phyloP scores from a whole-genome alignment of 2,888 invertebrate species.

The Bhutanitis thaidina region DNA sequence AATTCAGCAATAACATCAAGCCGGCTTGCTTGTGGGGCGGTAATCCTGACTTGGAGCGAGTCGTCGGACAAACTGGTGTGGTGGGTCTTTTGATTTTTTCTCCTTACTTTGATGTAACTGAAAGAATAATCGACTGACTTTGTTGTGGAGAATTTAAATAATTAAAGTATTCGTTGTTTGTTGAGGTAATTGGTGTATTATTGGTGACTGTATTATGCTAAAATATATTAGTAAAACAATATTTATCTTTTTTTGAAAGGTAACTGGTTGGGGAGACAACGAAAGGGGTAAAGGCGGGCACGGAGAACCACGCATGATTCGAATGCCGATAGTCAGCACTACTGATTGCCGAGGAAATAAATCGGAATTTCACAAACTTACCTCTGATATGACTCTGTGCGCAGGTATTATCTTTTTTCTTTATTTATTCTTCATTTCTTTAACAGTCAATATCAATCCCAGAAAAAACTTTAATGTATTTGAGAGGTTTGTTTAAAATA shows the following conservation, averaged over 20 bases:
- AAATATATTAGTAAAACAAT: no score
- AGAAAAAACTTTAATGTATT: no score
- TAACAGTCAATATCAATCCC: no score
- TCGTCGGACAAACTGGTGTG: conserved; percentile 63
- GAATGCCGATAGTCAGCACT: conserved; percentile 77
- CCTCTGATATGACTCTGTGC: conserved; percentile 80
- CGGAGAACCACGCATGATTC: conserved; percentile 73
- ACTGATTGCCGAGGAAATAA: conserved; percentile 76
- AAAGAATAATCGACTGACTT: no score
- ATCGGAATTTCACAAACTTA: conserved; percentile 62
- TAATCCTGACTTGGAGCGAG: conserved; percentile 42
- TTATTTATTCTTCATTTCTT: no score
- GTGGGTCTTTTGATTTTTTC: conserved; percentile 39
- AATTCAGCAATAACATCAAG: conserved; percentile 71
- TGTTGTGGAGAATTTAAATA: no score
- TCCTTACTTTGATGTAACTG: no score
- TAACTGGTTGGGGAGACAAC: conserved; percentile 81
- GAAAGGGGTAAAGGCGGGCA: conserved; percentile 61
- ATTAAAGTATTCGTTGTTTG: no score
- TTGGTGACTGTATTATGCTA: no score
- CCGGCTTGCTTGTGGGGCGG: conserved; percentile 81
- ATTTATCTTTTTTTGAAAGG: conserved; percentile 33
- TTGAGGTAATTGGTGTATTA: no score
- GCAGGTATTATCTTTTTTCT: conserved; percentile 61
- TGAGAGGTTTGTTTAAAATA: no score